Conservation (phyloP, 2,113 vertebrate genomes). For the Tragulus kanchil region DNA sequence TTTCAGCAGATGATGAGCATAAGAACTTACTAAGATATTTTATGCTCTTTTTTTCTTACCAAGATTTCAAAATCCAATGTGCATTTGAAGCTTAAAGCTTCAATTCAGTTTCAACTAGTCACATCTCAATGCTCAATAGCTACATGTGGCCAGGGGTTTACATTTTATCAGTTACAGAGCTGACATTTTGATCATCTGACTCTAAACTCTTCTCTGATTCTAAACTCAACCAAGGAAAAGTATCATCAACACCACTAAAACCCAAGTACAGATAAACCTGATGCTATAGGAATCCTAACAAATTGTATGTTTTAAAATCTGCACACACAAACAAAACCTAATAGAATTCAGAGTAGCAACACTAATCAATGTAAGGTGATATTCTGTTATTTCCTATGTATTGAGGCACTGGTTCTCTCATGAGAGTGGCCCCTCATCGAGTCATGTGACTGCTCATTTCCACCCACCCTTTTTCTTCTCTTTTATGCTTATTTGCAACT, state of each 20-base stretch:
- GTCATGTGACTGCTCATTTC: neutral
- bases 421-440: no score
- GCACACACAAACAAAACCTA: neutral
- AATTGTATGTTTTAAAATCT: neutral
- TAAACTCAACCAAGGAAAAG: neutral
- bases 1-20: neutral
- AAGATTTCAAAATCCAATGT: constrained; percentile 5
- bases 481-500: neutral
- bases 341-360: neutral
- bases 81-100: neutral
- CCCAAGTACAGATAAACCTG: neutral
- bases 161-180: neutral
- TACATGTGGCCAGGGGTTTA: neutral
- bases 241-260: neutral
- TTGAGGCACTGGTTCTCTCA: no score
- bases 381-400: neutral
- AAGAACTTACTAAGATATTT: neutral
- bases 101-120: neutral
- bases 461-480: no score
- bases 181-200: neutral
- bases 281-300: neutral
- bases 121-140: neutral
- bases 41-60: neutral
- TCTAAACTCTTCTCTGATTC: neutral
- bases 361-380: neutral